A percentile compares a stretch with the other conserved stretches of the same genome.
These are phyloP conservation scores for Aphaenogaster rudis DNA, from an alignment of 1,140 invertebrate species.

Conservation along the genomic window DNA sequence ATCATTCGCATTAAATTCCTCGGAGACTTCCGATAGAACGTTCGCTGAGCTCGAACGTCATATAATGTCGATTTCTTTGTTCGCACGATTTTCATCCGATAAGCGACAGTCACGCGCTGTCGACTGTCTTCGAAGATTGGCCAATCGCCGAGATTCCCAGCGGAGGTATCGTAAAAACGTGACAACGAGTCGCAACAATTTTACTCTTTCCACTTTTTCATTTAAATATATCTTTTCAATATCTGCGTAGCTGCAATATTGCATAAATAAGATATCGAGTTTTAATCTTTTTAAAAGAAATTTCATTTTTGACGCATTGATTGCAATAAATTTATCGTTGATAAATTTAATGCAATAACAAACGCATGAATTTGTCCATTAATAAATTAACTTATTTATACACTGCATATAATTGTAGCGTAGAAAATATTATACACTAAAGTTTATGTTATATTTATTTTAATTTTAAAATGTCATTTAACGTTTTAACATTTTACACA, in stretches of 20 bases:
- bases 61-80: slow-evolving; percentile 75
- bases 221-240: slow-evolving; percentile 4
- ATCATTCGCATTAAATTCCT: slow-evolving; percentile 76
- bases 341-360: neutral
- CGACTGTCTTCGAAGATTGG: slow-evolving; percentile 55
- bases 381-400: neutral
- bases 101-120: slow-evolving; percentile 58
- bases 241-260: neutral
- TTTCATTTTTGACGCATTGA: neutral
- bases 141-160: slow-evolving; percentile 57
- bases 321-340: neutral
- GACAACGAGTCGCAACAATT: slow-evolving; percentile 57
- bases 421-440: neutral
- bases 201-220: slow-evolving; percentile 29
- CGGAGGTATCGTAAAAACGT: slow-evolving; percentile 53
- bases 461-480: neutral
- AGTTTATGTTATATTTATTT: neutral
- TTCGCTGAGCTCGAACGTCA: slow-evolving; percentile 72
- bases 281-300: neutral
- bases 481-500: neutral
- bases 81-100: slow-evolving; percentile 65
- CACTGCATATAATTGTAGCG: neutral
- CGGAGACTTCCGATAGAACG: slow-evolving; percentile 68
- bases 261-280: neutral
- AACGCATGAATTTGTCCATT: neutral